Base-by-base conservation (phyloP, 2,797 vertebrate genomes). In the Acropternis orthonyx region DNA sequence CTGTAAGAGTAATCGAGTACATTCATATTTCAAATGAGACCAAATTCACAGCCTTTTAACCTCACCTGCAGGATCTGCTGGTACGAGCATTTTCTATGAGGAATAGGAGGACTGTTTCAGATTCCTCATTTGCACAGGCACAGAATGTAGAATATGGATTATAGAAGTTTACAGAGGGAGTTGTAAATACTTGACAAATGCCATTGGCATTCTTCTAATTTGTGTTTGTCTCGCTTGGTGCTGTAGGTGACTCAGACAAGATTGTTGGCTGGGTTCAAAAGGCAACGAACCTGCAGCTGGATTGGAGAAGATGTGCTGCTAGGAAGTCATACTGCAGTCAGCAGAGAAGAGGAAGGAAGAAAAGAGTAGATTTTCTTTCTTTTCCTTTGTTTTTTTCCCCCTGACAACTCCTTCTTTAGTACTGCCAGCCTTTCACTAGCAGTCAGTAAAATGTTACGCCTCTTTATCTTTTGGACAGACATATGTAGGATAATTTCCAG, bases 371-470 rank as follows among this genome's bases (percentile, higher is more conserved):
- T 34, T 77, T 48, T 58, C 51, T 51, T 8, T 10, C 6, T 21
- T 37, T 2, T 37, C 4, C 14, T 5, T 3, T 4, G 8, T 9
- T 16, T 52, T 49, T 48, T 43, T 2, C 0, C 7, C 28, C 5
- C 48, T 44, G 36, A 24, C 16, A 66, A 4, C 7, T 81, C 24
- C 21, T 54, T 56, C 24, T 56, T 80, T 36, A 61, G 14, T 46
- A 27, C n/a, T 75, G 43, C 54, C 58, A 81, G 27, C 34, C 34
- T 68, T 65, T 66, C 32, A 32, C 19, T 30, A 46, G 78, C 44
- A 81, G 54, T 67, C 59, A 43, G 48, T 62, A 58, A 78, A 92
- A 71, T 49, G 12, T 61, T 82, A 26, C 6, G 27, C 68, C 24
- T 85, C 48, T 83, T 34, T 90, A 14, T 72, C 24, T 80, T 36